These are phyloP conservation scores for Timandra comae DNA, from an alignment of 2,888 invertebrate genomes.

Conservation along the genomic window DNA sequence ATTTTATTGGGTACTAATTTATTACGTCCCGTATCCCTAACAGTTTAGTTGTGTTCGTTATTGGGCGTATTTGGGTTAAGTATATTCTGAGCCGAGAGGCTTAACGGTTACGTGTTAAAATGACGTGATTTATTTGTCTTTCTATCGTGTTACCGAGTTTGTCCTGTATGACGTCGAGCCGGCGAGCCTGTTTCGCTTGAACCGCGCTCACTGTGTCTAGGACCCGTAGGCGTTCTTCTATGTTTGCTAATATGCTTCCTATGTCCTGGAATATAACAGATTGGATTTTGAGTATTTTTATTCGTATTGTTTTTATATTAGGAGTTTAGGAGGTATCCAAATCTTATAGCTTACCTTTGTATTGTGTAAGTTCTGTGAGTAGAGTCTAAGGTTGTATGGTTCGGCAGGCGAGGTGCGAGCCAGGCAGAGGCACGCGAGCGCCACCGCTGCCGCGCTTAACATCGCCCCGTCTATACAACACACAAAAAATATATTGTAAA, in stretches of 20 bases:
- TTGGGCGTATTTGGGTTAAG: slow-evolving; percentile 17
- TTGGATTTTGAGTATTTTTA: too few relatives aligned
- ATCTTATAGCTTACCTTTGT: too few relatives aligned
- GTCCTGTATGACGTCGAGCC: slow-evolving; percentile 66
- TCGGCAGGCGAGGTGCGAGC: slow-evolving; percentile 65
- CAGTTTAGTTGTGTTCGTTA: slow-evolving; percentile 14
- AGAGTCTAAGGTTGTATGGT: slow-evolving; percentile 38
- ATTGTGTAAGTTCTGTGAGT: slow-evolving; percentile 45
- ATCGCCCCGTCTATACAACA: slow-evolving; percentile 58
- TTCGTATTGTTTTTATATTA: too few relatives aligned
- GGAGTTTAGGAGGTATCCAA: too few relatives aligned
- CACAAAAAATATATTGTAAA: too few relatives aligned
- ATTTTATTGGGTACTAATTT: slow-evolving; percentile 8
- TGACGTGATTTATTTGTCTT: slow-evolving; percentile 21
- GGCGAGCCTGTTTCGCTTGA: slow-evolving; percentile 59
- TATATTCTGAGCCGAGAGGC: slow-evolving; percentile 17
- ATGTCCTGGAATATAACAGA: slow-evolving; percentile 59
- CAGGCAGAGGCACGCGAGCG: slow-evolving; percentile 71
- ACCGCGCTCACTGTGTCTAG: slow-evolving; percentile 59
- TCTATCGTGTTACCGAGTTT: slow-evolving; percentile 52
- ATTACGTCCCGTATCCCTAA: slow-evolving; percentile 9
- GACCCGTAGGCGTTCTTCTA: slow-evolving; percentile 60
- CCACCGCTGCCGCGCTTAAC: slow-evolving; percentile 63
- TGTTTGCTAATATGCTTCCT: slow-evolving; percentile 47
- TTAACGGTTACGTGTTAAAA: slow-evolving; percentile 16